Percentiles rank a stretch among this genome's conserved stretches.
Conservation (phyloP, 2,888 invertebrate species). For the Lycophotia porphyrea region DNA sequence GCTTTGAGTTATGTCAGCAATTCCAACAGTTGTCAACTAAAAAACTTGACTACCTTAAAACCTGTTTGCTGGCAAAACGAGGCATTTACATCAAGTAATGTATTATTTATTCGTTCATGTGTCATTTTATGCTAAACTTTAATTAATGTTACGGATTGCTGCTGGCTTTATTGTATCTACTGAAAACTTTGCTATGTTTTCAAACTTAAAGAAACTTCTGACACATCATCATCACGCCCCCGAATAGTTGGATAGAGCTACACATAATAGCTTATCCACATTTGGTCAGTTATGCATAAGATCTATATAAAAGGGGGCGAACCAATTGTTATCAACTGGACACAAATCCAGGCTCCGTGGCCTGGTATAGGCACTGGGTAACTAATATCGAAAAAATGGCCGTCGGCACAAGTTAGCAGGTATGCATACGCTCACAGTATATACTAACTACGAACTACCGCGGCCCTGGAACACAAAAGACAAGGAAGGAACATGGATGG, state of each 20-base stretch:
- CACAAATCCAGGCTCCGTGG: neutral
- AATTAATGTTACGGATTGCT: neutral
- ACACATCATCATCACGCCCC: neutral
- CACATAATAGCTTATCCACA: neutral
- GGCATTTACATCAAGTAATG: neutral
- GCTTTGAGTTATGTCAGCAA: slow-evolving; percentile 51
- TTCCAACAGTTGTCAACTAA: slow-evolving; percentile 7
- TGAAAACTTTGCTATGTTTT: neutral
- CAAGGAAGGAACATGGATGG: too few species aligned
- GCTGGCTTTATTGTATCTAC: neutral
- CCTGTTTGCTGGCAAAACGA: slow-evolving; percentile 19
- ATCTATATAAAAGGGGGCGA: neutral
- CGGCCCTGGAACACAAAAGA: too few species aligned
- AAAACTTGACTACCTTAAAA: slow-evolving; percentile 23
- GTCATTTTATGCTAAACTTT: neutral
- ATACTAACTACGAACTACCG: too few species aligned
- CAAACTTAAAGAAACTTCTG: neutral
- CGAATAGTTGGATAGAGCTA: neutral
- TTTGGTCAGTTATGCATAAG: neutral
- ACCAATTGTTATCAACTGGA: neutral
- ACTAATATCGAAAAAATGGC: too few species aligned
- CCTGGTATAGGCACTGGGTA: too few species aligned
- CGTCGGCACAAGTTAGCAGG: too few species aligned
- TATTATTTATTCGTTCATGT: neutral
- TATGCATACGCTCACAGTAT: too few species aligned